Conservation (phyloP, 2,113 vertebrate species). For the Hystrix brachyura region DNA sequence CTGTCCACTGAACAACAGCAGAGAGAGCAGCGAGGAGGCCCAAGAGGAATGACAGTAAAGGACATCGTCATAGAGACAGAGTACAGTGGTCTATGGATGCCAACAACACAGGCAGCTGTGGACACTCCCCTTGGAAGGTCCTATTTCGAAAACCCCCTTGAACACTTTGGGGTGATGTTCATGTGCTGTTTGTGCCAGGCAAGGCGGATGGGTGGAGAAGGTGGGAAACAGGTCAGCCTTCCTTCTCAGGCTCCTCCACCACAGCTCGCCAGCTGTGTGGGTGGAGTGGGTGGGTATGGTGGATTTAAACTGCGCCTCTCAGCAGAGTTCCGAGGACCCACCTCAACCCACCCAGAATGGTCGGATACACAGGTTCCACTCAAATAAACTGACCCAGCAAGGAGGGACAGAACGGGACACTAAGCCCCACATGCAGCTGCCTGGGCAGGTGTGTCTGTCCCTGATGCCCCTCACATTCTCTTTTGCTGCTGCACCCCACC, state of each 20-base stretch:
- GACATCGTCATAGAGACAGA: not conserved
- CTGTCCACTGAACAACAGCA: not conserved
- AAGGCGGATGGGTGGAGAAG: not conserved
- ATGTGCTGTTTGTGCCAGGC: not conserved
- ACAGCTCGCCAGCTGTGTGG: not conserved
- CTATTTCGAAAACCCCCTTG: not conserved
- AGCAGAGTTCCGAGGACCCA: not conserved
- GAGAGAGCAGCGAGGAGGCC: not conserved
- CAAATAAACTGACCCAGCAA: not conserved
- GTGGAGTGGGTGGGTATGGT: not conserved
- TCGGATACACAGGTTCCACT: not conserved
- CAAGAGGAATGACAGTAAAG: not conserved
- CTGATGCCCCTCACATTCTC: not conserved
- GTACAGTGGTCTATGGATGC: not conserved
- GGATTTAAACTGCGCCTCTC: not conserved
- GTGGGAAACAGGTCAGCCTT: not conserved
- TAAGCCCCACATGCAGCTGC: not conserved
- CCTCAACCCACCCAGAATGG: not conserved
- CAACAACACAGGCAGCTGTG: not conserved
- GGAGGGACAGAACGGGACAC: not conserved
- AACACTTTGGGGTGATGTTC: not conserved
- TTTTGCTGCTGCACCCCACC: not conserved
- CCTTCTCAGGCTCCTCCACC: not conserved
- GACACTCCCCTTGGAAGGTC: not conserved
- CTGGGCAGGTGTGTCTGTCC: not conserved